Conservation (phyloP, 2,888 invertebrate species). For the Drosophila lutescens region DNA sequence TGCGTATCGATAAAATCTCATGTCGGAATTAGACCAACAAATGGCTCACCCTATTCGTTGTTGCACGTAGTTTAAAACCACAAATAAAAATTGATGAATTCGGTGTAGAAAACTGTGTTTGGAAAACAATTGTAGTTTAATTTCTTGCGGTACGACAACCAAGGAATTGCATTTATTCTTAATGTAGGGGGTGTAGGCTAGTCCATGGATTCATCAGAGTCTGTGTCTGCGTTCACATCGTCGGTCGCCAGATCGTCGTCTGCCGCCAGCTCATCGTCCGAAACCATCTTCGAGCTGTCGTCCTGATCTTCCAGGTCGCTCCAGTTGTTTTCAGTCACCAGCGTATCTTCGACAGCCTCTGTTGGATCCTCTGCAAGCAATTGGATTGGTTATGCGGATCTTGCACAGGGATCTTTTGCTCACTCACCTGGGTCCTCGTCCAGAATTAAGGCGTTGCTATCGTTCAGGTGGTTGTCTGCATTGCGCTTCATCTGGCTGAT, state of each 20-base stretch:
- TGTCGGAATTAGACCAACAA: slow-evolving; percentile 50
- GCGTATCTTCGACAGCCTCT: slow-evolving; percentile 47
- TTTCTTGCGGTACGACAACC: slow-evolving; percentile 9
- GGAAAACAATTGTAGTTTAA: slow-evolving; percentile 43
- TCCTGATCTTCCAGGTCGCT: slow-evolving; percentile 61
- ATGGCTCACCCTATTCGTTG: slow-evolving; percentile 60
- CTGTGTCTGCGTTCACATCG: slow-evolving; percentile 45
- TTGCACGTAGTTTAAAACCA: slow-evolving; percentile 64
- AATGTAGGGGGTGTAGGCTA: slow-evolving; percentile 7
- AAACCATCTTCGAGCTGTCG: slow-evolving; percentile 5
- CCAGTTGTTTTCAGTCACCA: slow-evolving; percentile 52
- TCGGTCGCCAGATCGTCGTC: slow-evolving; percentile 58
- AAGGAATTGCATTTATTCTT: slow-evolving; percentile 14
- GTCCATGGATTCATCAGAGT: slow-evolving; percentile 37
- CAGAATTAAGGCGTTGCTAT: slow-evolving; percentile 77
- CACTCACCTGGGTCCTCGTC: slow-evolving; percentile 80
- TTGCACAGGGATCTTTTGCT: no score
- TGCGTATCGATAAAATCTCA: slow-evolving; percentile 43
- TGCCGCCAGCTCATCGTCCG: slow-evolving; percentile 54
- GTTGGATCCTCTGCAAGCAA: slow-evolving; percentile 25
- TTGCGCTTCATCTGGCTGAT: slow-evolving; percentile 83
- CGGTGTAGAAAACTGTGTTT: slow-evolving; percentile 61
- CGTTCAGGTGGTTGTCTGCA: slow-evolving; percentile 76
- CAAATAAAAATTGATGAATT: slow-evolving; percentile 53
- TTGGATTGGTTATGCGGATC: no score